Base-by-base conservation (phyloP, 2,888 invertebrate genomes). In the Xanthia togata region DNA sequence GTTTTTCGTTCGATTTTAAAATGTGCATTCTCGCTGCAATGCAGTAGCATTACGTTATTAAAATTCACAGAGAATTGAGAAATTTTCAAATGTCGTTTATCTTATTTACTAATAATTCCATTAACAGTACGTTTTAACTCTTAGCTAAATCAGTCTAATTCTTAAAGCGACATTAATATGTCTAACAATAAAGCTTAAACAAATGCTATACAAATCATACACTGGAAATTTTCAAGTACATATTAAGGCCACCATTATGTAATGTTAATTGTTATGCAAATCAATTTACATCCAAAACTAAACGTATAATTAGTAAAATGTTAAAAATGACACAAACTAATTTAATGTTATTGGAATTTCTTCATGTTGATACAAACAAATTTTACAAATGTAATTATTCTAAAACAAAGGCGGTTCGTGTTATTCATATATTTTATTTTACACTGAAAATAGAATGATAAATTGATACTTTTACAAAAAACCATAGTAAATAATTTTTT, bases 111-210 rank as follows among this genome's bases (percentile, higher is more conserved):
- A 94, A 94, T 89, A 94, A 92, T 92, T 94, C 93, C 94, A 94
- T 94, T 95, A 96, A 95, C 91, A 95, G 93, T 95, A 96, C 93
- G 93, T 92, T 94, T 93, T 92, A 96, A 96, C 95, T 95, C 96
- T 96, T 96, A 96, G 94, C 95, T 96, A 96, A 96, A 96, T 96
- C 96, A 96, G 96, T 96, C 96, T 96, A 96, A 96, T 96, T 95
- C 96, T 96, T 96, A 96, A 95, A 96, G 96, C 95, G 96, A 96
- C 94, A 95, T 94, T 93, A 94, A 87, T 91, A 94, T 93, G 94
- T 96, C 95, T 95, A 96, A 94, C 93, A 94, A 93, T 96, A 95
- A 95, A 96, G 95, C 95, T 94, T 95, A 96, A 95, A 94, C 94
- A 93, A 95, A 94, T 92, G 92, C 92, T 92, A 92, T 89, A 89